A percentile compares a stretch with the other conserved stretches of the same genome.
Evolutionary conservation across 1,140 invertebrate genomes (phyloP).

Genomic region (Venturia canescens): DNA sequence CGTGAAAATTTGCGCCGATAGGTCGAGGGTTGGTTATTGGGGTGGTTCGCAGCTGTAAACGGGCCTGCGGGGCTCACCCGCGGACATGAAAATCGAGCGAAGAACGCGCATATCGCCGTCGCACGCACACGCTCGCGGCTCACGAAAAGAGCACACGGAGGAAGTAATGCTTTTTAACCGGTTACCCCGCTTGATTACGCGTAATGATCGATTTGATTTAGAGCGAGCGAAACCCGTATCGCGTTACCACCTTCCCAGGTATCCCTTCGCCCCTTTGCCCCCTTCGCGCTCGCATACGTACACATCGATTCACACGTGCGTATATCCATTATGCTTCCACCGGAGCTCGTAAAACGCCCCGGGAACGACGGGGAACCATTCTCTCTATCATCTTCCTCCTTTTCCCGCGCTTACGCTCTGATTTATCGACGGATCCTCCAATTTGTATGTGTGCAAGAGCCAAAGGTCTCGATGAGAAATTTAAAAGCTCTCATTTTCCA

Average conservation of each 20-base stretch:
- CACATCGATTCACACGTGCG: background rate
- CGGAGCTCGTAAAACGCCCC: conserved; percentile 11
- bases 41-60: conserved; percentile 8
- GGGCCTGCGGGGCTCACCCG: background rate
- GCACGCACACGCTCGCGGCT: conserved; percentile 25
- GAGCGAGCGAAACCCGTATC: conserved; percentile 62
- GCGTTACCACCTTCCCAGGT: conserved; percentile 62
- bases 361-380: conserved; percentile 1
- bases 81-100: no score
- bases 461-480: background rate
- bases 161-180: conserved; percentile 57
- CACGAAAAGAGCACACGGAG: conserved; percentile 43
- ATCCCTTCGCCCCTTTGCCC: background rate
- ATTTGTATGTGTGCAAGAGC: background rate
- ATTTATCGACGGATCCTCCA: conserved; percentile 37
- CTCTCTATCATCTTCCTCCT: no score
- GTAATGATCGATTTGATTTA: conserved; percentile 73
- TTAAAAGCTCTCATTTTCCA: background rate
- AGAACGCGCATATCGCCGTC: background rate
- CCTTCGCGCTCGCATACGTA: background rate
- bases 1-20: conserved; percentile 60
- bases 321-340: conserved; percentile 18
- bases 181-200: conserved; percentile 71
- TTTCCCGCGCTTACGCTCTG: conserved; percentile 29
- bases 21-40: conserved; percentile 23